Conservation (phyloP, 2,888 invertebrate species). For the Athetis lepigone region DNA sequence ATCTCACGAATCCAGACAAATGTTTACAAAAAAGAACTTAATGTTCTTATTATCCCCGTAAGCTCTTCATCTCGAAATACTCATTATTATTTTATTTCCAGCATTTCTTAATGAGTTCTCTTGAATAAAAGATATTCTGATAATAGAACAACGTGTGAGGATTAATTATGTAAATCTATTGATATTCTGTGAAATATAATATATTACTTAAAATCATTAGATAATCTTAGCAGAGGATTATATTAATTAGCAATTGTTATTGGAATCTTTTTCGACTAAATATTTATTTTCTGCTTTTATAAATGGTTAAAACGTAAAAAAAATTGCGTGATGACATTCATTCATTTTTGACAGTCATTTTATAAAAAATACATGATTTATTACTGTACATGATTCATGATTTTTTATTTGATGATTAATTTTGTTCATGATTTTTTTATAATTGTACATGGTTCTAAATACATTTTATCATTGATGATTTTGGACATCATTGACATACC, state of each 20-base stretch:
- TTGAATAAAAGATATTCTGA: conserved; percentile 13
- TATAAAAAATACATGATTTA: too few species aligned
- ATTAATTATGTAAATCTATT: conserved; percentile 17
- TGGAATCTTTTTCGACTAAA: too few species aligned
- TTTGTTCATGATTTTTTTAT: too few species aligned
- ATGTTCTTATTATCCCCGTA: conserved; percentile 5
- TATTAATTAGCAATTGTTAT: neutral
- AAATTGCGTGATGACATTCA: too few species aligned
- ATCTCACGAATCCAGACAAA: neutral
- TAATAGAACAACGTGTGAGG: neutral
- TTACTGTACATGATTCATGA: too few species aligned
- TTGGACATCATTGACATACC: too few species aligned
- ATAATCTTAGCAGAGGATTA: conserved; percentile 2
- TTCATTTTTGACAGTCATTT: too few species aligned
- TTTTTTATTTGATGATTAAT: too few species aligned
- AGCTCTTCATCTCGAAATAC: conserved; percentile 35
- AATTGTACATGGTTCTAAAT: too few species aligned
- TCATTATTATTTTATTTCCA: conserved; percentile 41
- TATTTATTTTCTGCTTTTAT: too few species aligned
- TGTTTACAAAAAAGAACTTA: conserved; percentile 5
- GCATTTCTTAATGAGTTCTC: conserved; percentile 18
- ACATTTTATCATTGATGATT: too few species aligned
- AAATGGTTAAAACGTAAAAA: too few species aligned
- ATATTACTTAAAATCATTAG: neutral
- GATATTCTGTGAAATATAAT: conserved; percentile 9